phyloP scores from a whole-genome alignment of 2,797 vertebrate genomes.

The Rhinichthys osculus region DNA sequence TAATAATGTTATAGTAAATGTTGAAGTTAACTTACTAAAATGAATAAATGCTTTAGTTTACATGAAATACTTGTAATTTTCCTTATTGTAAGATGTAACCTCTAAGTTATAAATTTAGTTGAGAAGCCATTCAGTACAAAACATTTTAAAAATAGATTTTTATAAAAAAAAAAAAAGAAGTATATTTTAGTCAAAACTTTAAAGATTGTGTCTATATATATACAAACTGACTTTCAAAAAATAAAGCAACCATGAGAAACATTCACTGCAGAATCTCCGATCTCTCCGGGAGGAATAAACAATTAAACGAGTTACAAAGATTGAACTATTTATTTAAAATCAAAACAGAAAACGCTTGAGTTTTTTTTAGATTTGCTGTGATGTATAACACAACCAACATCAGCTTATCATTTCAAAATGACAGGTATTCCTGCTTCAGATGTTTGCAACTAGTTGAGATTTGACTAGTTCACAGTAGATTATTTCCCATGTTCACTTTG shows the following conservation, averaged over 20 bases:
- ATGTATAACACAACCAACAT: not conserved
- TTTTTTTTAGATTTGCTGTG: not conserved
- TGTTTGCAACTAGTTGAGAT: not conserved
- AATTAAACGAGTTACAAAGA: not conserved
- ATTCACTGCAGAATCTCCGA: not conserved
- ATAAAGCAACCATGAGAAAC: not conserved
- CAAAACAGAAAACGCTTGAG: not conserved
- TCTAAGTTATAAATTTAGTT: not conserved
- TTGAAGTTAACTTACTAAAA: too few species aligned
- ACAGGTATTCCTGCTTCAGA: not conserved
- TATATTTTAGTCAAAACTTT: not conserved
- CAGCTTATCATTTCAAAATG: not conserved
- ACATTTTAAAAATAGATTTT: too few species aligned
- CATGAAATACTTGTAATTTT: too few species aligned
- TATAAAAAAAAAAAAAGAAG: too few species aligned
- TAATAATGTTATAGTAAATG: too few species aligned
- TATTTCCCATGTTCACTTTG: not conserved
- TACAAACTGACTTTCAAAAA: not conserved
- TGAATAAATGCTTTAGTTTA: too few species aligned
- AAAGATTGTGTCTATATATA: not conserved
- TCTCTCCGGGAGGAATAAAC: not conserved
- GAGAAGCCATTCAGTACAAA: not conserved
- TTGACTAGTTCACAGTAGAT: not conserved
- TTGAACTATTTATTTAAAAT: slow-evolving; percentile 1
- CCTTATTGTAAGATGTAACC: not conserved